Conservation (phyloP, 2,888 invertebrate species). For the Netelia melanura region DNA sequence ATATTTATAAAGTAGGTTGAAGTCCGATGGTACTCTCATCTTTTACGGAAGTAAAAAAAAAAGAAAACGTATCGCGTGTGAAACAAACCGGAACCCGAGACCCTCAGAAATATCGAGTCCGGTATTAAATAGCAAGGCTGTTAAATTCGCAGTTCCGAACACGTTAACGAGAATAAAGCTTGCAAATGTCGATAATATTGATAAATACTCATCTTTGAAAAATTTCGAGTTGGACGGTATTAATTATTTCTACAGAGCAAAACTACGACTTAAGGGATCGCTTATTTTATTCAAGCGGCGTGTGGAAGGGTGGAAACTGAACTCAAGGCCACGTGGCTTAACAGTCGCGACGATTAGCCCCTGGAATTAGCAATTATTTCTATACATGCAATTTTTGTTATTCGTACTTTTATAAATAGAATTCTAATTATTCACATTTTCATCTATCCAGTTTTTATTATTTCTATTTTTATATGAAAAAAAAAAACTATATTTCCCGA, state of each 20-base stretch:
- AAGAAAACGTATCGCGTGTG: not conserved
- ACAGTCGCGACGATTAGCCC: no score
- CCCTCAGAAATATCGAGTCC: not conserved
- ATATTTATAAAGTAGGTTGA: constrained; percentile 65
- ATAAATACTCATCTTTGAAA: not conserved
- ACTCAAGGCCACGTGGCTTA: not conserved
- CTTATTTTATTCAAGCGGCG: not conserved
- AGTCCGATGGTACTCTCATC: constrained; percentile 6
- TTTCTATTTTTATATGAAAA: no score
- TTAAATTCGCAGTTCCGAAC: not conserved
- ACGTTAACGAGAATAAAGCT: not conserved
- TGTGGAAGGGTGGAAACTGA: not conserved
- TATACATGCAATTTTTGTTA: no score
- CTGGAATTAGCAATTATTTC: no score
- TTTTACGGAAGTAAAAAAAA: constrained; percentile 18
- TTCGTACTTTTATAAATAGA: no score
- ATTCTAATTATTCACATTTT: no score
- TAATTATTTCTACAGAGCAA: not conserved
- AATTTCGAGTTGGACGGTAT: not conserved
- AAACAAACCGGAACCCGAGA: not conserved
- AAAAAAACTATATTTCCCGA: no score
- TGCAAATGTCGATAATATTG: not conserved
- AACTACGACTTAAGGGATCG: not conserved
- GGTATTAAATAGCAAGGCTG: not conserved
- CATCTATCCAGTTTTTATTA: no score